phyloP scores from a whole-genome alignment of 2,888 invertebrate genomes.

The Ophioninae sp. region DNA sequence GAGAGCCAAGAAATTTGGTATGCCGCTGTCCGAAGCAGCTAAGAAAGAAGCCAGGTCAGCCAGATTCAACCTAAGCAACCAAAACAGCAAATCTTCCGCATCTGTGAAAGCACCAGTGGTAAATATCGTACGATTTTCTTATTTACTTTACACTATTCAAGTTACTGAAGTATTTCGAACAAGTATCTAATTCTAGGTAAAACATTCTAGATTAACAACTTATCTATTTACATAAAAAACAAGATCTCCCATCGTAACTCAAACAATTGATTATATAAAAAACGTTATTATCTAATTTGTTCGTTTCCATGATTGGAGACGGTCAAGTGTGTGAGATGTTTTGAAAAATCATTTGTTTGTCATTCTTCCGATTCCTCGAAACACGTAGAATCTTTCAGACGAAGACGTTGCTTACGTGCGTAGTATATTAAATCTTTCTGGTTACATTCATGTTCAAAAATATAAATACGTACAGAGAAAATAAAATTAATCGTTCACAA shows the following conservation, averaged over 20 bases:
- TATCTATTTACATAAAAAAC: too few relatives aligned
- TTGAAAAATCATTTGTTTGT: too few relatives aligned
- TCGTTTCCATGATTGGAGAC: too few relatives aligned
- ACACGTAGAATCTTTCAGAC: too few relatives aligned
- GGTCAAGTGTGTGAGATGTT: too few relatives aligned
- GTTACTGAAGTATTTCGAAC: background rate
- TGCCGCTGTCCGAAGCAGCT: constrained; percentile 84
- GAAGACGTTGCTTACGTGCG: too few relatives aligned
- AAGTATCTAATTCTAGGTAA: background rate
- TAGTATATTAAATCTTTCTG: too few relatives aligned
- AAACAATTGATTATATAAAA: background rate
- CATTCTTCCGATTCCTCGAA: too few relatives aligned
- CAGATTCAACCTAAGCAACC: constrained; percentile 83
- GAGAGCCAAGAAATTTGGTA: constrained; percentile 91
- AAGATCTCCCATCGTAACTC: background rate
- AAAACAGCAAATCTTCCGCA: constrained; percentile 75
- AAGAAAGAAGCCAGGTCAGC: constrained; percentile 87
- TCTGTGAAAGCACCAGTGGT: constrained; percentile 78
- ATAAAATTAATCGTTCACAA: background rate
- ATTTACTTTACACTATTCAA: background rate
- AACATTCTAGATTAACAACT: too few relatives aligned
- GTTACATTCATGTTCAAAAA: background rate
- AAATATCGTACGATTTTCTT: constrained; percentile 55
- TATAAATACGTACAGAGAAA: background rate
- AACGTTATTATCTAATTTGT: too few relatives aligned